A percentile compares a stretch with the other conserved stretches of the same genome.
These are phyloP conservation scores for Pelecanus crispus DNA, from an alignment of 2,113 vertebrate species.

Conservation along the genomic window DNA sequence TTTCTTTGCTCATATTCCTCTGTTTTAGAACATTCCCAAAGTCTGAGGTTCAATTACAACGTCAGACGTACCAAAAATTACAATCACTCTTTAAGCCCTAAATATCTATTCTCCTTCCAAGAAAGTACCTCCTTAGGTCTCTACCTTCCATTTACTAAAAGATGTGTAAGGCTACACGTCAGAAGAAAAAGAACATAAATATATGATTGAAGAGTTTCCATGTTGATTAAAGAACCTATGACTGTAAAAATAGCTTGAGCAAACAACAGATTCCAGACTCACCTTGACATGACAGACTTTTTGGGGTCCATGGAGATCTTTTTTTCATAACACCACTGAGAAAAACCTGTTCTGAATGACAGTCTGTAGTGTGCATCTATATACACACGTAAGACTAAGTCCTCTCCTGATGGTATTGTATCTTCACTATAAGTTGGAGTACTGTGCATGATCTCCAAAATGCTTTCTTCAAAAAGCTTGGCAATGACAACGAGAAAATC, in stretches of 20 bases:
- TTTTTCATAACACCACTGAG: not conserved
- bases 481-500: not conserved
- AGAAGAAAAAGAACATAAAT: not conserved
- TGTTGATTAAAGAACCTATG: not conserved
- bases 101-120: not conserved
- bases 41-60: not conserved
- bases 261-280: not conserved
- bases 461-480: not conserved
- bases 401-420: not conserved
- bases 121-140: not conserved
- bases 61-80: not conserved
- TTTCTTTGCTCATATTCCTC: not conserved
- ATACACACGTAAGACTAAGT: not conserved
- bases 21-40: not conserved
- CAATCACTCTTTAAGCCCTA: not conserved
- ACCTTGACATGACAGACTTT: not conserved
- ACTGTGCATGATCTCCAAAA: not conserved
- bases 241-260: not conserved
- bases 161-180: not conserved
- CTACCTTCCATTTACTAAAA: not conserved
- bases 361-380: not conserved
- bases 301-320: not conserved
- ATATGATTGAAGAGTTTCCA: not conserved
- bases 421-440: not conserved
- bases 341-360: not conserved